phyloP scores from a whole-genome alignment of 2,888 invertebrate species.

The Agrilus biguttatus region DNA sequence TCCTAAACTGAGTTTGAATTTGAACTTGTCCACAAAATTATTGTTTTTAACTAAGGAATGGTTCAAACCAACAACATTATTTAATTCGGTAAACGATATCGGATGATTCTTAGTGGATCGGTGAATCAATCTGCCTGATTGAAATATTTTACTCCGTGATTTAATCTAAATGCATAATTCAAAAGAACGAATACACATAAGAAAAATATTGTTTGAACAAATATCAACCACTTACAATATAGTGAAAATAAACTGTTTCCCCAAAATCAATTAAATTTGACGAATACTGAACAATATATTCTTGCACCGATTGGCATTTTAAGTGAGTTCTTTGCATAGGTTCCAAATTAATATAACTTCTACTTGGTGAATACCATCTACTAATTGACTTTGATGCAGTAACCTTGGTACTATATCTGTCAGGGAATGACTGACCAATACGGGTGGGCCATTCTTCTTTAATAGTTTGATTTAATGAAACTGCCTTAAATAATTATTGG shows the following conservation, averaged over 20 bases:
- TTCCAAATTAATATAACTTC: slow-evolving; percentile 24
- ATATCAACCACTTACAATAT: slow-evolving; percentile 19
- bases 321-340: slow-evolving; percentile 13
- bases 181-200: background rate
- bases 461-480: slow-evolving; percentile 19
- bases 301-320: slow-evolving; percentile 23
- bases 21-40: slow-evolving; percentile 25
- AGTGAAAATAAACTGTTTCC: slow-evolving; percentile 16
- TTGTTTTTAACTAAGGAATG: slow-evolving; percentile 18
- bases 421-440: background rate
- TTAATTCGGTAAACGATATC: slow-evolving; percentile 16
- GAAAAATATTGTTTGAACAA: no score
- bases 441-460: background rate
- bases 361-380: slow-evolving; percentile 25
- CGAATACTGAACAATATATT: slow-evolving; percentile 24
- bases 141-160: slow-evolving; percentile 21
- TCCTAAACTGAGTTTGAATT: slow-evolving; percentile 33
- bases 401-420: slow-evolving; percentile 11
- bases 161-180: slow-evolving; percentile 21
- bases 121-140: slow-evolving; percentile 19
- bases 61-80: slow-evolving; percentile 20
- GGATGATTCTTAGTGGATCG: slow-evolving; percentile 15
- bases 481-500: slow-evolving; percentile 16
- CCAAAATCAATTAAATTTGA: slow-evolving; percentile 16
- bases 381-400: slow-evolving; percentile 13